Conservation (phyloP, 2,113 vertebrate species). For the Zosterops lateralis region DNA sequence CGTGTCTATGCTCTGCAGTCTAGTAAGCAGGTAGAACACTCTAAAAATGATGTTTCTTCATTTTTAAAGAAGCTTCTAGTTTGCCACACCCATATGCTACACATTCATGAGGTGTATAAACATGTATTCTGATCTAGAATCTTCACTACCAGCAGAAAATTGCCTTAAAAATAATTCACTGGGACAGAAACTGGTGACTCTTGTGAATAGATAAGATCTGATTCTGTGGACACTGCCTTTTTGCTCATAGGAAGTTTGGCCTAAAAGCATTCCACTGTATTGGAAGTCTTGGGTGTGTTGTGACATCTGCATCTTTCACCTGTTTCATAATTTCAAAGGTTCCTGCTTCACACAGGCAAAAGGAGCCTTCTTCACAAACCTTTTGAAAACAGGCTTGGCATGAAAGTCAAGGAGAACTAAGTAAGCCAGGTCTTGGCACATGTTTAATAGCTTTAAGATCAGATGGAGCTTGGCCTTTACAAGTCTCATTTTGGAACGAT, state of each 20-base stretch:
- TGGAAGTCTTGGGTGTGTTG: not conserved
- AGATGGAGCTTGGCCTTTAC: not conserved
- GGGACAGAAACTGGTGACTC: not conserved
- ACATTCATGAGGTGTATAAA: not conserved
- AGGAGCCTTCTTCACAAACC: not conserved
- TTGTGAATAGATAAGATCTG: not conserved
- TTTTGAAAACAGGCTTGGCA: not conserved
- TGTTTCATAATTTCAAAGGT: not conserved
- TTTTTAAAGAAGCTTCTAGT: not conserved
- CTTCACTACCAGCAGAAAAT: not conserved
- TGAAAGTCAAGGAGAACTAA: not conserved
- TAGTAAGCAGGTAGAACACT: not conserved
- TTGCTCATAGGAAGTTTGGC: not conserved
- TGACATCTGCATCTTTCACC: not conserved
- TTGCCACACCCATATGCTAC: not conserved
- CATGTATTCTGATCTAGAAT: fast-evolving
- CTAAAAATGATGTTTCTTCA: not conserved
- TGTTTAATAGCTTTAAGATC: not conserved
- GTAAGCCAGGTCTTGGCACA: not conserved
- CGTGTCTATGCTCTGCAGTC: not conserved
- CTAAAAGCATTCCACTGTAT: not conserved
- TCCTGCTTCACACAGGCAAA: not conserved
- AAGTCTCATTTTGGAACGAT: not conserved
- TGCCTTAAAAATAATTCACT: not conserved
- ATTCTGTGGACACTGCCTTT: not conserved